These are phyloP conservation scores for Nebria salina DNA, from an alignment of 2,888 invertebrate species.

Conservation along the genomic window DNA sequence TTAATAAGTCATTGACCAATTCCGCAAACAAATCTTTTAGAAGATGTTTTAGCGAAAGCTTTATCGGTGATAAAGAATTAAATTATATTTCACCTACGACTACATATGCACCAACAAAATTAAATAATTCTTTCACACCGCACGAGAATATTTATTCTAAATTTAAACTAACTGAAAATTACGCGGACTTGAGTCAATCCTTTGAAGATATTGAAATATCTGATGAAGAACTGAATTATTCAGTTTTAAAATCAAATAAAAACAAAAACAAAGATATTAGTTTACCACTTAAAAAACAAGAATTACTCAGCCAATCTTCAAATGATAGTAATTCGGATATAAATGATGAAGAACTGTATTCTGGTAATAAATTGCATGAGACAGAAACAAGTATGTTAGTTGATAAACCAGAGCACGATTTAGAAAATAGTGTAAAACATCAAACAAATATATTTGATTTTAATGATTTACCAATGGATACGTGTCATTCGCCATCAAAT, in stretches of 20 bases:
- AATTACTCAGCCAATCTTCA: constrained; percentile 29
- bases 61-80: constrained; percentile 18
- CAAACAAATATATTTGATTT: constrained; percentile 27
- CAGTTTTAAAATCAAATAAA: constrained; percentile 52
- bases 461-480: constrained; percentile 27
- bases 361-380: constrained; percentile 52
- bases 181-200: constrained; percentile 28
- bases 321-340: constrained; percentile 53
- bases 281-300: constrained; percentile 6
- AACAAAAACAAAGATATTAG: background rate
- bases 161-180: background rate
- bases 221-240: constrained; percentile 74
- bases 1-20: background rate
- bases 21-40: constrained; percentile 17
- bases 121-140: constrained; percentile 8
- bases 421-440: constrained; percentile 5
- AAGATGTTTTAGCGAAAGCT: constrained; percentile 30
- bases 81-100: constrained; percentile 14
- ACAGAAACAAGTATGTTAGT: constrained; percentile 34
- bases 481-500: constrained; percentile 4
- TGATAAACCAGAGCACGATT: constrained; percentile 21
- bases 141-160: background rate
- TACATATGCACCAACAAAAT: background rate
- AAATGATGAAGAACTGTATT: constrained; percentile 73
- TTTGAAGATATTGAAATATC: constrained; percentile 57